Evolutionary conservation across 2,888 invertebrate genomes (phyloP), one percentile per base, ranked within the genome.

Genomic region (Ellobium chinense): DNA sequence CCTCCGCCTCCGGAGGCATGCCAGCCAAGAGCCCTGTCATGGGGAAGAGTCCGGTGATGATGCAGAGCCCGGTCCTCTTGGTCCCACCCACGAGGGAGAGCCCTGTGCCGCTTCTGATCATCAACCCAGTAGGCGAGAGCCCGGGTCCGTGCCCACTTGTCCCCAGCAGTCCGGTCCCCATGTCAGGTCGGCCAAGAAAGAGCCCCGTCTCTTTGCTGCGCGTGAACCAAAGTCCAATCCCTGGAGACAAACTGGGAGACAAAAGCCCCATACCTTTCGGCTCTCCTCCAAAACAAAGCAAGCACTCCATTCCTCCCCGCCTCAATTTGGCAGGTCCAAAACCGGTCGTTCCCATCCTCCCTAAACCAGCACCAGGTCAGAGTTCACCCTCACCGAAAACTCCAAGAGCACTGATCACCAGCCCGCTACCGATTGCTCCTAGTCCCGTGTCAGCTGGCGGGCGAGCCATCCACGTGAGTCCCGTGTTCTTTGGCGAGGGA

Each of bases 281-380:
- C 31, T 80, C 80, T 29, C 80, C 80, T 4, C 58, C 74, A 1
- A 80, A 80, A 34, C 80, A 80, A 29, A 68, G 68, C 58, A 80
- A 80, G 27, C 74, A 73, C 74, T 73, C 80, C 34, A 68, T 68
- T 58, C 68, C 80, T 34, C 68, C 74, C 1, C 65, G 75, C 21
- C 58, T 80, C 9, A 80, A 68, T 31, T n/a, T 80, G 5, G 56
- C 70, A 3, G 80, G 80, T 60, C 80, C 75, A 1, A 80, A 80
- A 29, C 80, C 80, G 1, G 75, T 80, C 21, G 60, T 68, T 12
- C 80, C 75, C 3, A 69, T 80, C 31, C 74, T 80, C 36, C 80
- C 80, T 14, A 80, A 75, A 70, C 66, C 74, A 9, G 56, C 80
- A 5, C 29, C 24, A 24, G 34, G 58, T 18, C 54, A 46, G 12